A percentile compares a stretch with the other conserved stretches of the same genome.
phyloP scores from a whole-genome alignment of 1,140 invertebrate genomes.

The Euura lappo region DNA sequence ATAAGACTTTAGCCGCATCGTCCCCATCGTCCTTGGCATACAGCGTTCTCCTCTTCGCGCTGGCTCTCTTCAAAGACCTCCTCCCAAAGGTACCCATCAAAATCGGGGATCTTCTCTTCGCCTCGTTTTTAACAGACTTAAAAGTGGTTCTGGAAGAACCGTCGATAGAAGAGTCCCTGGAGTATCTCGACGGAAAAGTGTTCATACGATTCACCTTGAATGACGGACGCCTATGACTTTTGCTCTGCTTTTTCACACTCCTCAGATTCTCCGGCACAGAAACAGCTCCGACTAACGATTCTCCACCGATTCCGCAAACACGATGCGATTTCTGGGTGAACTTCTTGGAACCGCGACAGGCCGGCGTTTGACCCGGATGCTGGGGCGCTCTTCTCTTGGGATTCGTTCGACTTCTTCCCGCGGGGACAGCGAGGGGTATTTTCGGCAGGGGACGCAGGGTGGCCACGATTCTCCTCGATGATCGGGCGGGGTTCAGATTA shows the following conservation, averaged over 20 bases:
- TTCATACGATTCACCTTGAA: not conserved
- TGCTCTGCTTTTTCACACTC: not conserved
- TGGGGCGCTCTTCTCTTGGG: conserved; percentile 28
- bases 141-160: not conserved
- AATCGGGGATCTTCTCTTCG: not conserved
- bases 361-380: not conserved
- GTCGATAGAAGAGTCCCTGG: not conserved
- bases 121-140: not conserved
- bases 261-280: not conserved
- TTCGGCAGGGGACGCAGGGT: conserved; percentile 8
- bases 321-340: not conserved
- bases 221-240: not conserved
- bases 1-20: conserved; percentile 50
- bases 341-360: not conserved
- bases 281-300: not conserved
- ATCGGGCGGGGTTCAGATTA: conserved; percentile 22
- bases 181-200: not conserved
- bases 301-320: not conserved
- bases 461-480: conserved; percentile 15
- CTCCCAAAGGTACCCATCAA: conserved; percentile 9
- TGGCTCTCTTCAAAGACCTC: conserved; percentile 22
- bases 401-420: conserved; percentile 25
- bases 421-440: conserved; percentile 14
- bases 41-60: conserved; percentile 48
- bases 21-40: conserved; percentile 54